phyloP scores from a whole-genome alignment of 2,797 vertebrate species.

The Oceanodroma leucorhoa region DNA sequence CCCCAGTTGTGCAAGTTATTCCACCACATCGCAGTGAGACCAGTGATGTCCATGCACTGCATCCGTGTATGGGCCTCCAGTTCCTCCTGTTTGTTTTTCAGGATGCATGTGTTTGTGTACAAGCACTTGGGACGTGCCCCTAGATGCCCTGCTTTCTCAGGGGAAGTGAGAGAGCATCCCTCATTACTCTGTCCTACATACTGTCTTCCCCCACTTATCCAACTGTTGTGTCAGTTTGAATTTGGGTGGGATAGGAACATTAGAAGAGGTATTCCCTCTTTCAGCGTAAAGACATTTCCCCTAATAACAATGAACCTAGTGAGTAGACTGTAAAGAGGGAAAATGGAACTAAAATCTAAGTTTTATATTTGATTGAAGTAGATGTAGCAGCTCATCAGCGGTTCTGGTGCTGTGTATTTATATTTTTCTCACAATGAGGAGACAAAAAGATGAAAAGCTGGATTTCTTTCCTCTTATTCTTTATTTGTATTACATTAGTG shows the following conservation, averaged over 20 bases:
- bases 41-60: neutral
- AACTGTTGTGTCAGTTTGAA: neutral
- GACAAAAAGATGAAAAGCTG: neutral
- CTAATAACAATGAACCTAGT: neutral
- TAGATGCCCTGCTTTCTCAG: neutral
- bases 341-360: neutral
- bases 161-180: neutral
- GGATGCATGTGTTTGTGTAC: neutral
- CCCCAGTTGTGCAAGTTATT: neutral
- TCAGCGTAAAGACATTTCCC: neutral
- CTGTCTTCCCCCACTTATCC: neutral
- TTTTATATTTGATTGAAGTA: neutral
- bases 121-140: neutral
- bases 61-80: neutral
- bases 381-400: neutral
- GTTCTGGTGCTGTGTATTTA: neutral
- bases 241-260: neutral
- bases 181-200: neutral
- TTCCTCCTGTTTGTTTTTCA: neutral
- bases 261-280: neutral
- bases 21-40: neutral
- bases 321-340: neutral
- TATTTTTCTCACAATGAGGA: neutral
- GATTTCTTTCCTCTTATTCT: neutral
- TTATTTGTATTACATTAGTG: neutral